These are phyloP conservation scores for Hippocampus guttulatus DNA, from an alignment of 2,113 vertebrate genomes.

Conservation along the genomic window DNA sequence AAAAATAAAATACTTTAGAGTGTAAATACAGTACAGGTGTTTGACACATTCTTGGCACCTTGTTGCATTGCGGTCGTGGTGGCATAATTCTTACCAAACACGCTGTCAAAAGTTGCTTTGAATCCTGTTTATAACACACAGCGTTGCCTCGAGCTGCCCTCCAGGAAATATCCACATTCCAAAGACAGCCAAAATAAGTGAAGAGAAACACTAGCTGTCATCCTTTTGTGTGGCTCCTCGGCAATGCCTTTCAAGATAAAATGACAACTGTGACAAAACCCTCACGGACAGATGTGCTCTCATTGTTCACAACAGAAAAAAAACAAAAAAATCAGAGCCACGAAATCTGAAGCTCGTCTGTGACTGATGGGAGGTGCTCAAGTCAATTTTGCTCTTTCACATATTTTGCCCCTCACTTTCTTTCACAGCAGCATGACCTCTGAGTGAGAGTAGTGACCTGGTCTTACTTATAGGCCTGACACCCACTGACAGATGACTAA, in stretches of 20 bases:
- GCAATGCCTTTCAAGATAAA: conserved; percentile 48
- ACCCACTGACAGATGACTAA: conserved; percentile 79
- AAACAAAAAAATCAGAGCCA: conserved; percentile 34
- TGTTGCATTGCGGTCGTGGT: conserved; percentile 13
- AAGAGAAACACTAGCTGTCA: conserved; percentile 34
- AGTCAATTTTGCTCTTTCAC: conserved; percentile 66
- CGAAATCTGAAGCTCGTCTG: conserved; percentile 40
- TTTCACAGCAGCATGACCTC: conserved; percentile 77
- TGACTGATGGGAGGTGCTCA: conserved; percentile 28
- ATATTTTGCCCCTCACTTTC: conserved; percentile 63
- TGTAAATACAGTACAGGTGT: conserved; percentile 15
- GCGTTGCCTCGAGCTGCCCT: conserved; percentile 36
- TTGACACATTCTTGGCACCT: conserved; percentile 12
- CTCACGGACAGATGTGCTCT: conserved; percentile 52
- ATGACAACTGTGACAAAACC: conserved; percentile 57
- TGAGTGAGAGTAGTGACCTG: conserved; percentile 76
- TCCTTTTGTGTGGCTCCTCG: conserved; percentile 29
- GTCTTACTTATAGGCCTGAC: conserved; percentile 78
- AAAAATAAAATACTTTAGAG: conserved; percentile 31
- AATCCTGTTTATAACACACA: conserved; percentile 31
- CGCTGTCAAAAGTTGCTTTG: conserved; percentile 16
- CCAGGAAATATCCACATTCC: conserved; percentile 32
- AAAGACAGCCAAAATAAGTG: conserved; percentile 32
- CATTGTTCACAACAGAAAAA: conserved; percentile 50
- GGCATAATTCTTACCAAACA: background rate